Evolutionary conservation across 2,797 vertebrate genomes (phyloP), one percentile per base, ranked within the genome.

Genomic region (Spinibarbus caldwelli): DNA sequence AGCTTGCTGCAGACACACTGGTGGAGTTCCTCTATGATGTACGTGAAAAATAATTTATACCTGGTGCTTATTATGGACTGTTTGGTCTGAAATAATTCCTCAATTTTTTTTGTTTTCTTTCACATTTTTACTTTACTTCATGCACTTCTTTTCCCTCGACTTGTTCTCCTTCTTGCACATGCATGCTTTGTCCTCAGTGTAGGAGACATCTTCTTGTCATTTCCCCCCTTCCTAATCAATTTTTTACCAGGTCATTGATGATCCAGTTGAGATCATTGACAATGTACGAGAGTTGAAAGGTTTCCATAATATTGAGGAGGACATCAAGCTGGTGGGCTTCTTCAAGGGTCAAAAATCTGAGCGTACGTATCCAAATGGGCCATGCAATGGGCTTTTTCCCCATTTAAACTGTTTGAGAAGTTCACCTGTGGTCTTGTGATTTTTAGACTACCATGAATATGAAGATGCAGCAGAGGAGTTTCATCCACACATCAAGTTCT

Each of bases 311-410:
- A 80, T 97, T 0, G 96, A 98, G 2, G 97, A 97, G 71, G 97
- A 97, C 81, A 96, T 95, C 94, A 98, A 98, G 94, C 90, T 98
- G 91, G 95, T 98, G 17, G 97, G 97, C 90, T 98, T 96, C 95
- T 98, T 98, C 96, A 97, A 97, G 94, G 96, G 88, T 90, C 95
- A 96, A 90, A 97, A 98, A 86, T 98, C 97, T 68, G 96, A 97
- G 91, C 94, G 97, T 98, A 95, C 87, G 97, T 95, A 90, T 92
- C 89, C 90, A 90, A 86, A 88, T 89, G 87, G 91, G 12, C 64
- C 36, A 17, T 68, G 17, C 34, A 72, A 38, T 17, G 11, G 19
- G 29, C 1, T 43, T 47, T 47, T 36, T 21, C 36, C 36, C 4
- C 6, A 2, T 17, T 43, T 43, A n/a, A 14, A 45, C 14, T 29